phyloP scores from a whole-genome alignment of 1,140 invertebrate genomes.

The Atta colombica region DNA sequence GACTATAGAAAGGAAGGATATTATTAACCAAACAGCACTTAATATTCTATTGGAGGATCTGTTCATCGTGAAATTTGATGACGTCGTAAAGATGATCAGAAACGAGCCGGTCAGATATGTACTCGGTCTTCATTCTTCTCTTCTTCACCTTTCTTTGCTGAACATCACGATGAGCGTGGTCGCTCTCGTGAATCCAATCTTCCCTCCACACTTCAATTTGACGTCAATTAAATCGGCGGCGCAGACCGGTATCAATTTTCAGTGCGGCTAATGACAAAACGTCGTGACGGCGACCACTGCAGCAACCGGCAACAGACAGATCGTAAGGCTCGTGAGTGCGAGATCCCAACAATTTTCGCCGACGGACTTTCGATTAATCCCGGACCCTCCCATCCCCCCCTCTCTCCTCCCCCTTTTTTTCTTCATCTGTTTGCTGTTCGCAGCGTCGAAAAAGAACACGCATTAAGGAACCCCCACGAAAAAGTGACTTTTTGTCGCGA shows the following conservation, averaged over 20 bases:
- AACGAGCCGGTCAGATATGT: slow-evolving; percentile 28
- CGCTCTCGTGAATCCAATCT: slow-evolving; percentile 69
- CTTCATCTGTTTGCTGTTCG: not conserved
- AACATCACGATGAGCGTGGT: slow-evolving; percentile 19
- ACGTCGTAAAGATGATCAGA: slow-evolving; percentile 79
- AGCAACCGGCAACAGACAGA: not conserved
- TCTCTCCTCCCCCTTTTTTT: not conserved
- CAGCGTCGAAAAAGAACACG: slow-evolving; percentile 17
- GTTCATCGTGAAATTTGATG: slow-evolving; percentile 81
- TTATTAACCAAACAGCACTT: slow-evolving; percentile 73
- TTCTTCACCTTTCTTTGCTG: slow-evolving; percentile 2
- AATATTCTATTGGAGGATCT: slow-evolving; percentile 79
- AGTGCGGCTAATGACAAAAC: slow-evolving; percentile 76
- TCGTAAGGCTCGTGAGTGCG: not conserved
- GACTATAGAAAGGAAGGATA: slow-evolving; percentile 24
- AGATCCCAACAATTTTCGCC: slow-evolving; percentile 2
- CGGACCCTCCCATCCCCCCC: not conserved
- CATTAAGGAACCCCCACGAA: slow-evolving; percentile 45
- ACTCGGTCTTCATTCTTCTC: slow-evolving; percentile 17
- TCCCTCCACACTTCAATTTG: slow-evolving; percentile 71
- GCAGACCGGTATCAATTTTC: slow-evolving; percentile 76
- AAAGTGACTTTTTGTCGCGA: slow-evolving; percentile 57
- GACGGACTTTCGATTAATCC: slow-evolving; percentile 57
- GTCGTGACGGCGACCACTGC: slow-evolving; percentile 1
- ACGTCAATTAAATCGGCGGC: slow-evolving; percentile 78